Conservation (phyloP, 1,140 invertebrate genomes). For the Meteorus sp. region DNA sequence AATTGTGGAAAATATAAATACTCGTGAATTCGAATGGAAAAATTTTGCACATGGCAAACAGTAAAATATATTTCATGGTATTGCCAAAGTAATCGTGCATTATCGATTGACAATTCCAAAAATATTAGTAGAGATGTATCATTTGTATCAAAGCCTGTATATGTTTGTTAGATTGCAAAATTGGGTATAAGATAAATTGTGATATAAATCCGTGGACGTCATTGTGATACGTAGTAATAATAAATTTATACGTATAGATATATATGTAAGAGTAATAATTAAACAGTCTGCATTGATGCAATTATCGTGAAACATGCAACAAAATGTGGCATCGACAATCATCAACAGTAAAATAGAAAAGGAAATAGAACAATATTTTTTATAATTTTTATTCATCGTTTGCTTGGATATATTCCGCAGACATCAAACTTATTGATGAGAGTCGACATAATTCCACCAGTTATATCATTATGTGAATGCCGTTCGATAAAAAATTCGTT, state of each 20-base stretch:
- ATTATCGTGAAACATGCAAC: constrained; percentile 17
- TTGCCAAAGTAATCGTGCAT: not conserved
- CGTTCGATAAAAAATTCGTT: constrained; percentile 8
- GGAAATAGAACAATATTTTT: too few species aligned
- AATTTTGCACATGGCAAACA: not conserved
- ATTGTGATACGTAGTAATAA: constrained; percentile 22
- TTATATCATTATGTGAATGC: not conserved
- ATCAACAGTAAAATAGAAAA: not conserved
- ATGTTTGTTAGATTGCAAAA: constrained; percentile 43
- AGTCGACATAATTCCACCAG: not conserved
- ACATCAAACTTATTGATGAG: too few species aligned
- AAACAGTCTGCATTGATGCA: constrained; percentile 17
- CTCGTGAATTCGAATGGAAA: not conserved
- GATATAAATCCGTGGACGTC: constrained; percentile 18
- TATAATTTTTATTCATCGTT: too few species aligned
- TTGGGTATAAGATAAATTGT: constrained; percentile 5
- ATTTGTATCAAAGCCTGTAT: constrained; percentile 52
- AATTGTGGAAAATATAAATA: too few species aligned
- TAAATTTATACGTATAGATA: constrained; percentile 13
- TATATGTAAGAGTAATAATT: constrained; percentile 15
- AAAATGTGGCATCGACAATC: not conserved
- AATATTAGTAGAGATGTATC: not conserved
- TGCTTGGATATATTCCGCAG: too few species aligned
- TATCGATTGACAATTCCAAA: not conserved
- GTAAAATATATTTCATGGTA: not conserved